Evolutionary conservation across 2,797 vertebrate genomes (phyloP), one percentile per base, ranked within the genome.

Genomic region (Scolopax rusticola): DNA sequence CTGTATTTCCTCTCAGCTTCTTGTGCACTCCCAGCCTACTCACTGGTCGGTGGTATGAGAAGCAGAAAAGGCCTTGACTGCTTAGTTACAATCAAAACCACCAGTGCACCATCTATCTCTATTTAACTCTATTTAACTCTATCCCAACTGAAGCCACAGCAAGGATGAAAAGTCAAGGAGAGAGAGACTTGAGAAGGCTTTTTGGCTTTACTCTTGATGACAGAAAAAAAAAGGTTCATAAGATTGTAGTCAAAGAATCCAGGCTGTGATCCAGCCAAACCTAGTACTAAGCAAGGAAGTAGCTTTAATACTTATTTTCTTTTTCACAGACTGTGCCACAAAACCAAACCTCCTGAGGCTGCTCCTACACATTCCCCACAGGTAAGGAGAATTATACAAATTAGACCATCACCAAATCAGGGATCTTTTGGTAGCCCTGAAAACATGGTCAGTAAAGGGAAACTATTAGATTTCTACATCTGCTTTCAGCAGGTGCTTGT

Each of bases 301-400:
- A 89, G 43, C 9, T 90, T 79, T 67, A 87, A 85, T 51, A 60
- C 3, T 32, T 78, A 6, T 71, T 80, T 59, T 87, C 36, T 94
- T 84, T 92, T 83, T 54, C 56, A 90, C 78, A 97, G 91, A 74
- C 14, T 33, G 14, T 90, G 89, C 43, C 33, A 41, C 36, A 91
- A 50, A 93, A 23, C 25, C 14, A 57, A 90, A 45, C 27, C 57
- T 64, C 38, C 90, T 50, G 96, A 97, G 77, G 70, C 48, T 73
- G 33, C 59, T 93, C 54, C 90, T 74, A 24, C 56, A 60, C 13
- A 57, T 36, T 86, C 57, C 21, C 40, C 32, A 20, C 81, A 97
- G 97, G 96, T 97, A 95, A 97, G 93, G 4, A 88, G 14, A 82
- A 82, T n/a, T 2, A 68, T 30, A 27, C 15, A 93, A 15, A 51